A percentile compares a stretch with the other conserved stretches of the same genome.
These are phyloP conservation scores for Antechinus stuartii DNA, from an alignment of 2,113 vertebrate genomes.

Conservation along the genomic window DNA sequence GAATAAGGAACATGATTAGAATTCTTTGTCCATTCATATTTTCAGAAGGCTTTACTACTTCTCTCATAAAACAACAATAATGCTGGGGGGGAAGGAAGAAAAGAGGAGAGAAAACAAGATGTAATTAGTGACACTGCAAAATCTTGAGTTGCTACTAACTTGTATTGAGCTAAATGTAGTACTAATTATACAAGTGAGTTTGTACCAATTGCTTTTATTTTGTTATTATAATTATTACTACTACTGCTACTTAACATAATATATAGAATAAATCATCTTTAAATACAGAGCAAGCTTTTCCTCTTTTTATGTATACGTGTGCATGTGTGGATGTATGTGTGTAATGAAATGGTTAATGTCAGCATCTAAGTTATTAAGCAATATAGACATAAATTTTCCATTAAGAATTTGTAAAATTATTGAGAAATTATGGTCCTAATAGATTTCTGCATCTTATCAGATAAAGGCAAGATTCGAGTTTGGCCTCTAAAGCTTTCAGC, in stretches of 20 bases:
- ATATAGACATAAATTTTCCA: slow-evolving; percentile 27
- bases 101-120: slow-evolving; percentile 61
- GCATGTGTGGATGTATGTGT: not conserved
- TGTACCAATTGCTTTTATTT: not conserved
- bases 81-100: not conserved
- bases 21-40: slow-evolving; percentile 81
- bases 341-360: slow-evolving; percentile 22
- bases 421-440: not conserved
- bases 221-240: slow-evolving; percentile 41
- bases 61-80: slow-evolving; percentile 57
- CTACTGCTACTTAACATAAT: slow-evolving; percentile 54
- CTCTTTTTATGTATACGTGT: not conserved
- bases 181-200: slow-evolving; percentile 39
- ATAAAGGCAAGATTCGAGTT: slow-evolving; percentile 37
- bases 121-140: slow-evolving; percentile 65
- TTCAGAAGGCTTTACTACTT: slow-evolving; percentile 73
- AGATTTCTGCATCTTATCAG: not conserved
- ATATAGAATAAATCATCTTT: slow-evolving; percentile 14
- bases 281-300: slow-evolving; percentile 8
- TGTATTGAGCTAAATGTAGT: not conserved
- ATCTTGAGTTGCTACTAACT: slow-evolving; percentile 40
- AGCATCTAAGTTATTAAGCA: slow-evolving; percentile 40
- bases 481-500: not conserved
- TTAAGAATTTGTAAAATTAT: not conserved
- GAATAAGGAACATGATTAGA: slow-evolving; percentile 80